phyloP scores from a whole-genome alignment of 1,140 invertebrate genomes.

The Harpegnathos saltator region DNA sequence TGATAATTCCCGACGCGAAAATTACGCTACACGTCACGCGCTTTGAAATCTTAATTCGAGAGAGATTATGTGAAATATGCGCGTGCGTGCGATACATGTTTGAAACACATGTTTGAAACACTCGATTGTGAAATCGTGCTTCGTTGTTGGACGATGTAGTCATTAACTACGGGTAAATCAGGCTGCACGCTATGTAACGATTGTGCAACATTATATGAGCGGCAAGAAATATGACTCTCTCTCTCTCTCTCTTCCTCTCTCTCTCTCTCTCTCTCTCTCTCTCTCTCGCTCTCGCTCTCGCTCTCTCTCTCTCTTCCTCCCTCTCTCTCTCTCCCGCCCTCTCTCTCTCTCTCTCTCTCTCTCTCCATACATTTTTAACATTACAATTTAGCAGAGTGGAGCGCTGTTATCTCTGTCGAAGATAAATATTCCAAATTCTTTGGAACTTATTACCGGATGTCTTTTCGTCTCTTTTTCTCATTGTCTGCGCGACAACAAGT shows the following conservation, averaged over 20 bases:
- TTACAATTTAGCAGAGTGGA: not conserved
- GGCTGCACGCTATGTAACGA: not conserved
- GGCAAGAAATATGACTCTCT: too few relatives aligned
- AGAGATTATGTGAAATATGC: not conserved
- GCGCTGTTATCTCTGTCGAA: not conserved
- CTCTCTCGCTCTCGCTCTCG: too few relatives aligned
- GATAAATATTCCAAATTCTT: too few relatives aligned
- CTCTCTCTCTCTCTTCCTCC: too few relatives aligned
- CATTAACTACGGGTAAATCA: conserved; percentile 28
- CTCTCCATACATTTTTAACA: not conserved
- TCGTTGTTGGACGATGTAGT: not conserved
- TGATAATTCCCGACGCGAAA: not conserved
- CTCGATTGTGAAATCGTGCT: not conserved
- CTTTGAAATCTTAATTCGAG: too few relatives aligned
- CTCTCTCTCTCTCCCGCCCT: too few relatives aligned
- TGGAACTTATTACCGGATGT: too few relatives aligned
- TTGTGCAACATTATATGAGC: not conserved
- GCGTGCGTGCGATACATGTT: not conserved
- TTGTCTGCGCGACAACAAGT: not conserved
- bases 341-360: too few relatives aligned
- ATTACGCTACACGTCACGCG: too few relatives aligned
- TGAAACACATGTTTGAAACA: not conserved
- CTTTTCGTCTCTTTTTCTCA: too few relatives aligned
- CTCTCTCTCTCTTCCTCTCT: too few relatives aligned
- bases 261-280: too few relatives aligned